Evolutionary conservation across 2,113 vertebrate genomes (phyloP).

Genomic region (Charina bottae): DNA sequence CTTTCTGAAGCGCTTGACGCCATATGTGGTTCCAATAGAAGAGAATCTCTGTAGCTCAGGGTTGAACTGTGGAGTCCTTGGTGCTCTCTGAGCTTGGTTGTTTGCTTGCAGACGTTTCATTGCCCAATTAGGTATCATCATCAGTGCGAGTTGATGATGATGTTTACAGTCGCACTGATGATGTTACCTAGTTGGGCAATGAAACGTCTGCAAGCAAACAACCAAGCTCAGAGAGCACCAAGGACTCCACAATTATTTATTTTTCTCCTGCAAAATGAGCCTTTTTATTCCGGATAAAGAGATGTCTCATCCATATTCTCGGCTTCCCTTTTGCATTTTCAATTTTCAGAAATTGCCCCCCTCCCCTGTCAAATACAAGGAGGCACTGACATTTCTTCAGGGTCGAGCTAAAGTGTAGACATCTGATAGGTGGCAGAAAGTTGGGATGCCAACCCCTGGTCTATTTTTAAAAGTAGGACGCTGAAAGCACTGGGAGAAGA

Average conservation of each 20-base stretch:
- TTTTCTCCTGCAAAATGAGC: not conserved
- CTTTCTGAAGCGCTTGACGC: too few relatives aligned
- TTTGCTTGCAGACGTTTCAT: not conserved
- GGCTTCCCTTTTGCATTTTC: not conserved
- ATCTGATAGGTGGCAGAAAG: not conserved
- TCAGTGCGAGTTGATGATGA: not conserved
- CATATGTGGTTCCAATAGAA: too few relatives aligned
- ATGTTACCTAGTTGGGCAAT: not conserved
- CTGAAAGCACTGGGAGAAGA: too few relatives aligned
- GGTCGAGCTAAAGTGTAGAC: not conserved
- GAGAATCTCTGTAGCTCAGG: too few relatives aligned
- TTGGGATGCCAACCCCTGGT: not conserved
- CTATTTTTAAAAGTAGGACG: conserved; percentile 4
- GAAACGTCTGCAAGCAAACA: not conserved
- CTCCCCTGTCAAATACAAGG: not conserved
- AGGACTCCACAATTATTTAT: not conserved
- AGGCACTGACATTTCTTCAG: not conserved
- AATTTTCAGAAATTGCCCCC: not conserved
- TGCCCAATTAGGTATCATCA: not conserved
- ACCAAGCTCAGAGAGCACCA: not conserved
- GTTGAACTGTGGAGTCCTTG: too few relatives aligned
- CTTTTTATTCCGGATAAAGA: not conserved
- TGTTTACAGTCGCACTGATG: not conserved
- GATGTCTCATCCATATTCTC: too few relatives aligned
- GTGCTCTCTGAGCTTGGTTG: too few relatives aligned